These are phyloP conservation scores for Tapirus indicus DNA, from an alignment of 2,797 vertebrate species.

Conservation along the genomic window DNA sequence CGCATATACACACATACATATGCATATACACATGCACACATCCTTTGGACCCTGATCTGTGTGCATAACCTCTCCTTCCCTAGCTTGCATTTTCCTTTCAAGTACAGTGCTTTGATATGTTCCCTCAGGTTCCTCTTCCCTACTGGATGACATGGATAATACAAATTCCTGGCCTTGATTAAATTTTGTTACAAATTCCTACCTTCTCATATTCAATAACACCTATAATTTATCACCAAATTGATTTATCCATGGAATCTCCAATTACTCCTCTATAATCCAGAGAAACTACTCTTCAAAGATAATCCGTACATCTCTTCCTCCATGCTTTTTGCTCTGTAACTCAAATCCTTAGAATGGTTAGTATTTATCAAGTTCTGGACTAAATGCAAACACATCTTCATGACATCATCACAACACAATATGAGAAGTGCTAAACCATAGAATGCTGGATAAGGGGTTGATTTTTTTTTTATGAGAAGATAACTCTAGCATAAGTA, in stretches of 20 bases:
- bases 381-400: background rate
- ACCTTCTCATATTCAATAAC: background rate
- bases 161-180: constrained; percentile 29
- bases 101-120: background rate
- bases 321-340: background rate
- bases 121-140: background rate
- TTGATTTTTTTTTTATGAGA: background rate
- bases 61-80: background rate
- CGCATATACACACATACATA: background rate
- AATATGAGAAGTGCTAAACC: background rate
- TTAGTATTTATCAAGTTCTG: background rate
- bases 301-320: background rate
- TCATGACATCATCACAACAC: background rate
- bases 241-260: constrained; percentile 24
- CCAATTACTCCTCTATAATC: constrained; percentile 17
- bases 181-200: constrained; percentile 48
- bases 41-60: background rate
- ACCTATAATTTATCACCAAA: background rate
- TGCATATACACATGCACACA: background rate
- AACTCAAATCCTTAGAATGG: background rate
- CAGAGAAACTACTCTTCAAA: background rate
- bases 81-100: background rate
- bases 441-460: background rate
- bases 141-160: background rate
- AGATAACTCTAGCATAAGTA: background rate